Evolutionary conservation across 2,797 vertebrate genomes (phyloP).

Genomic region (Paguma larvata): DNA sequence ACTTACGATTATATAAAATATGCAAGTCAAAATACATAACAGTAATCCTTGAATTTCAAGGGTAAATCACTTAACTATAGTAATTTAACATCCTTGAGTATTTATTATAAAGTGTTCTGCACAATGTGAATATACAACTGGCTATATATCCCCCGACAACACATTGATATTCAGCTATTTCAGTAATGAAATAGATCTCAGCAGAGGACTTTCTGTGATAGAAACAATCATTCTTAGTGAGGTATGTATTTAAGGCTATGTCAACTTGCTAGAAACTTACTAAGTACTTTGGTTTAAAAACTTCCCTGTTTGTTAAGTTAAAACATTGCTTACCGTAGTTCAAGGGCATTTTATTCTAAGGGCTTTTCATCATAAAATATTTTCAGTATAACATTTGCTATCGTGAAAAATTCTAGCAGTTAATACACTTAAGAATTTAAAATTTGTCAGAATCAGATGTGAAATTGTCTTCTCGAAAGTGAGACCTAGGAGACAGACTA

Average conservation of each 20-base stretch:
- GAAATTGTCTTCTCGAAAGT: background rate
- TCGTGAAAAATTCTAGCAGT: background rate
- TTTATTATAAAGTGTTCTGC: background rate
- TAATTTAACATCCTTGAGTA: background rate
- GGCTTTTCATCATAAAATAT: background rate
- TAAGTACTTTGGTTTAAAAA: background rate
- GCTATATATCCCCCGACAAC: background rate
- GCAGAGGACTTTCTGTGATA: background rate
- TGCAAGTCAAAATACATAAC: background rate
- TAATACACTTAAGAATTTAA: background rate
- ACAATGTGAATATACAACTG: background rate
- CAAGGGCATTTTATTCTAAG: background rate
- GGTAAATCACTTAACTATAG: background rate
- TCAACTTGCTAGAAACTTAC: background rate
- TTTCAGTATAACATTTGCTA: background rate
- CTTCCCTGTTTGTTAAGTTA: background rate
- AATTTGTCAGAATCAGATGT: background rate
- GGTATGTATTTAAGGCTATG: background rate
- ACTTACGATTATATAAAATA: constrained; percentile 5
- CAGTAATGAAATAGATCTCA: background rate
- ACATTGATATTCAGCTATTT: constrained; percentile 49
- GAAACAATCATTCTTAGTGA: background rate
- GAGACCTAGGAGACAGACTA: background rate
- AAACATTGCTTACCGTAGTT: background rate
- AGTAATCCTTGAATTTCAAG: constrained; percentile 13